These are phyloP conservation scores for Drosophila ananassae DNA, from an alignment of 1,140 invertebrate genomes.

Conservation along the genomic window DNA sequence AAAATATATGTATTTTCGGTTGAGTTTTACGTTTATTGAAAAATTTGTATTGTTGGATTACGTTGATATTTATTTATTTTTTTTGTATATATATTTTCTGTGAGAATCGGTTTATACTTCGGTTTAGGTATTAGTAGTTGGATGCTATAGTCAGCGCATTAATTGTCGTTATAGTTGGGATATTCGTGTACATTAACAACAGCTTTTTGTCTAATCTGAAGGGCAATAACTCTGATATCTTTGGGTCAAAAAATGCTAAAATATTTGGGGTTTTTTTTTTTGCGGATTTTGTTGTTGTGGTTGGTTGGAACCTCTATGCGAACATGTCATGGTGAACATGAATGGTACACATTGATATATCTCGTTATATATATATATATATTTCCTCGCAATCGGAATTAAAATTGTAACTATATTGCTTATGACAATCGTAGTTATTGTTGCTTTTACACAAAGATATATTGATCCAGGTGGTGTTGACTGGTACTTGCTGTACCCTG, in stretches of 20 bases:
- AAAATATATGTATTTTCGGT: conserved; percentile 55
- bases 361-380: conserved; percentile 25
- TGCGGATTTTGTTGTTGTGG: conserved; percentile 11
- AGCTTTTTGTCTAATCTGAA: conserved; percentile 31
- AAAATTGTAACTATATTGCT: conserved; percentile 58
- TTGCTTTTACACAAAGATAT: conserved; percentile 48
- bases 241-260: conserved; percentile 67
- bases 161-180: conserved; percentile 75
- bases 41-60: conserved; percentile 63
- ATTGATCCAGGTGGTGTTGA: conserved; percentile 55
- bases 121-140: conserved; percentile 53
- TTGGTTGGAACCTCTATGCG: conserved; percentile 17
- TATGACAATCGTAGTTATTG: conserved; percentile 48
- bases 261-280: conserved; percentile 10
- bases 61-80: conserved; percentile 24
- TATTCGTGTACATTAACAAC: conserved; percentile 64
- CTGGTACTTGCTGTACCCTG: conserved; percentile 47
- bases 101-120: conserved; percentile 41
- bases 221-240: conserved; percentile 56
- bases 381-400: conserved; percentile 31
- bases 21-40: conserved; percentile 48
- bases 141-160: conserved; percentile 60
- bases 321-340: conserved; percentile 31
- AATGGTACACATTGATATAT: conserved; percentile 47
- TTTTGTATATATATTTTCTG: conserved; percentile 37